These are phyloP conservation scores for Cloeon dipterum DNA, from an alignment of 2,888 invertebrate species.

Conservation along the genomic window DNA sequence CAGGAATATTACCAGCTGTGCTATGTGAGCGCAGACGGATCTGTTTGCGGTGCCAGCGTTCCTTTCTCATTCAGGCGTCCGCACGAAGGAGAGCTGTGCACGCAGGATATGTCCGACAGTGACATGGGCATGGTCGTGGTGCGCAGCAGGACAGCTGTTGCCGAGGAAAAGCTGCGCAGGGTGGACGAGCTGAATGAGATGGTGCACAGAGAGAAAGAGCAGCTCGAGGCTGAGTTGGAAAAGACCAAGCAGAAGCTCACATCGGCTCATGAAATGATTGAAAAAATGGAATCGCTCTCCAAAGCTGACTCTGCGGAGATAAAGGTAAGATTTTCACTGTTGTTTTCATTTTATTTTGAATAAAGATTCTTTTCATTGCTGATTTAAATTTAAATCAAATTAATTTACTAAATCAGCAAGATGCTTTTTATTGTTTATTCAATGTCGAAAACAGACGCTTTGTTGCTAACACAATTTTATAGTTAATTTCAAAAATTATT, in stretches of 20 bases:
- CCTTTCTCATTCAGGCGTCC: slow-evolving; percentile 9
- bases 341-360: no score
- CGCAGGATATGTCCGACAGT: slow-evolving; percentile 8
- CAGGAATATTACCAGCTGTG: slow-evolving; percentile 9
- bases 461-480: no score
- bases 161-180: slow-evolving; percentile 7
- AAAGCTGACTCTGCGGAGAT: background rate
- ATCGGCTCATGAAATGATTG: background rate
- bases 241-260: slow-evolving; percentile 1
- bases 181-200: background rate
- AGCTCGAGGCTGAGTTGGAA: background rate
- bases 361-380: background rate
- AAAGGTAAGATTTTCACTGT: slow-evolving; percentile 2
- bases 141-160: slow-evolving; percentile 7
- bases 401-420: background rate
- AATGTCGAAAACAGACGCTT: no score
- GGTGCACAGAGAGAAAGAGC: background rate
- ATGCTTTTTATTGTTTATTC: no score
- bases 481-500: no score
- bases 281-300: background rate
- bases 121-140: slow-evolving; percentile 8
- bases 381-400: background rate
- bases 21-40: slow-evolving; percentile 7
- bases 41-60: slow-evolving; percentile 9
- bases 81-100: slow-evolving; percentile 8